Percentiles rank a stretch among this genome's conserved stretches.
Evolutionary conservation across 2,113 vertebrate species (phyloP).

Genomic region (Natator depressus): DNA sequence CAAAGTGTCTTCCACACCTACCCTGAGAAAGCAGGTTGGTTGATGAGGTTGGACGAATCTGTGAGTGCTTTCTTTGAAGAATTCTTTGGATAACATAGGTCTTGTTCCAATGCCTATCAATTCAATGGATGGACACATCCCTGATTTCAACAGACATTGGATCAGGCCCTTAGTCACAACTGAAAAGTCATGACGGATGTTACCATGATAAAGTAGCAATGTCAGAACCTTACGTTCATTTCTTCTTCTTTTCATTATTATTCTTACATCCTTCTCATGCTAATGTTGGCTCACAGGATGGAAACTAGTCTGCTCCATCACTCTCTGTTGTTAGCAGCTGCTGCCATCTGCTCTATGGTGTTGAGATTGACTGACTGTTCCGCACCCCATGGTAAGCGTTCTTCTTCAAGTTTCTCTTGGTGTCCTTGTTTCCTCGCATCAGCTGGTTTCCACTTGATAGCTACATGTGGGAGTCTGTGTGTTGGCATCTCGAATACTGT

Average conservation of each 20-base stretch:
- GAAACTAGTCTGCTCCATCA: too few species aligned
- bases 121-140: not conserved
- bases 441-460: too few species aligned
- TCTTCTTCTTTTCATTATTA: not conserved
- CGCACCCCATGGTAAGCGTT: too few species aligned
- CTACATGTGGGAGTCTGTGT: too few species aligned
- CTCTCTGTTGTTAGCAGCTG: too few species aligned
- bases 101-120: not conserved
- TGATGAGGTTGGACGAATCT: not conserved
- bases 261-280: too few species aligned
- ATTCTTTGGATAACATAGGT: rapidly evolving
- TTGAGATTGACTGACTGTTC: too few species aligned
- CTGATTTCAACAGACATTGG: not conserved
- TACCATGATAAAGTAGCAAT: not conserved
- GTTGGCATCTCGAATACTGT: too few species aligned
- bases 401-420: too few species aligned
- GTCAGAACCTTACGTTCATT: not conserved
- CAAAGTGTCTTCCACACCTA: not conserved
- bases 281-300: too few species aligned
- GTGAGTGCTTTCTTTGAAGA: not conserved
- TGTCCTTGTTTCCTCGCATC: too few species aligned
- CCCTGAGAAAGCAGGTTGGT: not conserved
- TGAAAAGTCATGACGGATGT: not conserved
- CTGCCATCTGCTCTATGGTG: too few species aligned
- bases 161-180: not conserved